Evolutionary conservation across 2,113 vertebrate genomes (phyloP), one percentile per base, ranked within the genome.

Genomic region (Pagrus major): DNA sequence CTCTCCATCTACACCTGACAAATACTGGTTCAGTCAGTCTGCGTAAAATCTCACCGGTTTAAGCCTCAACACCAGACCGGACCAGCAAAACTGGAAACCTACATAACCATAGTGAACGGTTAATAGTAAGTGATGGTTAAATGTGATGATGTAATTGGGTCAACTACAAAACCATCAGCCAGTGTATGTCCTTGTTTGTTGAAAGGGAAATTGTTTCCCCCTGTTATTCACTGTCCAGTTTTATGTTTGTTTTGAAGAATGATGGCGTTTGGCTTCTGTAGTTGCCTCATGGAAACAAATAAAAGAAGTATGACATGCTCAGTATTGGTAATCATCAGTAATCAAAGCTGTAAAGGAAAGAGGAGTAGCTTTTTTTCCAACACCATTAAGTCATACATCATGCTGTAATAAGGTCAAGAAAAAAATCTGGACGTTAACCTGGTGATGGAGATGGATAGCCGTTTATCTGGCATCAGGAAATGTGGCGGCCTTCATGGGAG

Each of bases 381-480:
- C 23, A 41, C 6, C 66, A 23, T 80, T 27, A 69, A 51, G 80
- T 70, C 52, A 80, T 49, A 68, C 63, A 71, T 84, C 42, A 78
- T 37, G 58, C n/a, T 49, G 33, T 56, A 67, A 75, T 66, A 29
- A 49, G 64, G 35, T 68, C 35, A 75, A 29, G 33, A 10, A 42
- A 23, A 31, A 35, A 29, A 56, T 37, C 35, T 37, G 35, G 39
- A 54, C 6, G 15, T 31, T 56, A 31, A 71, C 46, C 16, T 6
- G 2, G 35, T 42, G 68, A 82, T 70, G 59, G 68, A 78, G 88
- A 76, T 77, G 58, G 47, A 72, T 70, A 42, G 58, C 29, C 0
- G 6, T 44, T 87, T 91, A 89, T 91, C 86, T 82, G 73, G 71
- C 44, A 86, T 83, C 86, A 89, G 88, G 88, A 92, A 91, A 66